A percentile compares a stretch with the other conserved stretches of the same genome.
Evolutionary conservation across 2,888 invertebrate species (phyloP).

Genomic region (Trimorus sp.): DNA sequence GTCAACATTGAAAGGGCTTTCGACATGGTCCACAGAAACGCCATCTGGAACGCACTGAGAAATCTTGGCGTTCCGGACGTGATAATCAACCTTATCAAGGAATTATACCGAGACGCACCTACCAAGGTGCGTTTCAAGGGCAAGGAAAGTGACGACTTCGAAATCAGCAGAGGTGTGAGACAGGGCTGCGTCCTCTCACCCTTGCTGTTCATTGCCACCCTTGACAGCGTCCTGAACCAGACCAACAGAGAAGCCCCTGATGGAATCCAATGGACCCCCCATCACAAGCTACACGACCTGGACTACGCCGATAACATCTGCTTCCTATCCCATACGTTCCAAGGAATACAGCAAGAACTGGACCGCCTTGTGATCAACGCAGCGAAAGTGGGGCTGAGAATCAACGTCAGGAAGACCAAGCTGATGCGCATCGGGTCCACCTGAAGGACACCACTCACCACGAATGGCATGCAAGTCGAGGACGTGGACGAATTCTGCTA

Average conservation of each 20-base stretch:
- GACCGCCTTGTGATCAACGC: too few species aligned
- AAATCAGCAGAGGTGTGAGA: slow-evolving; percentile 29
- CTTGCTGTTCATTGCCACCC: slow-evolving; percentile 15
- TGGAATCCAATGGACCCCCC: slow-evolving; percentile 22
- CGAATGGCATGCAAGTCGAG: neutral
- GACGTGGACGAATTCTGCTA: too few species aligned
- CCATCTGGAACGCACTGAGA: slow-evolving; percentile 25
- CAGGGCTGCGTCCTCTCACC: slow-evolving; percentile 31
- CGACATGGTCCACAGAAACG: slow-evolving; percentile 6
- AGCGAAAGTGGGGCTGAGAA: neutral
- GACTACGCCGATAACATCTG: slow-evolving; percentile 24
- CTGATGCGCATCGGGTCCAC: slow-evolving; percentile 20
- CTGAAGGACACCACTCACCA: too few species aligned
- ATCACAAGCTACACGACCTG: slow-evolving; percentile 21
- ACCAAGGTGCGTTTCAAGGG: slow-evolving; percentile 32
- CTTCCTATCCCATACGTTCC: neutral
- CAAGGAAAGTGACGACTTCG: slow-evolving; percentile 10
- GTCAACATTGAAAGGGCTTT: slow-evolving; percentile 25
- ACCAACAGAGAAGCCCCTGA: slow-evolving; percentile 7
- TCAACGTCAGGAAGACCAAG: slow-evolving; percentile 22
- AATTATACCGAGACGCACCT: slow-evolving; percentile 8
- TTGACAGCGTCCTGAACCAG: neutral
- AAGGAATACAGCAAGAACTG: slow-evolving; percentile 21
- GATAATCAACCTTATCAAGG: slow-evolving; percentile 4
- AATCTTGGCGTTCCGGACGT: neutral